These are phyloP conservation scores for Matsumurasca onukii DNA, from an alignment of 1,140 invertebrate species.

Conservation along the genomic window DNA sequence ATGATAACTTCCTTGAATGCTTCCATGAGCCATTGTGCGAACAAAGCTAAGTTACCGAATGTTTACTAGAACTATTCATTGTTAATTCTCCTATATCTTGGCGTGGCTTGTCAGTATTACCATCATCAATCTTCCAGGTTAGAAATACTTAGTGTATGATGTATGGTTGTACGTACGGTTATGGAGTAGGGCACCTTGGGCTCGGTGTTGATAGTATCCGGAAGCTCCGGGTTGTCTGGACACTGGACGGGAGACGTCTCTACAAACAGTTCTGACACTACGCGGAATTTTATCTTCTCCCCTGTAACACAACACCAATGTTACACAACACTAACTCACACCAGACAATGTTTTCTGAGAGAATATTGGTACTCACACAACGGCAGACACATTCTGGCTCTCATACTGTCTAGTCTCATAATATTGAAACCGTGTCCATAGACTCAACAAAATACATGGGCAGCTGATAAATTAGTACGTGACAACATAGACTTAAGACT, in stretches of 20 bases:
- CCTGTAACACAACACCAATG: no score
- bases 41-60: neutral
- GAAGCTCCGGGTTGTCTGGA: constrained; percentile 42
- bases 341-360: no score
- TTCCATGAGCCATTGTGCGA: neutral
- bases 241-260: constrained; percentile 74
- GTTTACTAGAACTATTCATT: neutral
- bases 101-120: neutral
- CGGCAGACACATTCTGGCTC: neutral
- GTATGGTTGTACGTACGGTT: constrained; percentile 54
- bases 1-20: neutral
- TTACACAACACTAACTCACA: no score
- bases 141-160: neutral
- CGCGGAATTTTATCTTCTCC: constrained; percentile 86
- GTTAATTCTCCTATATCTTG: neutral
- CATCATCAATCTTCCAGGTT: neutral
- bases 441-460: no score
- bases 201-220: constrained; percentile 53
- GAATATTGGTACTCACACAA: no score
- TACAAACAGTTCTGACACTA: constrained; percentile 84
- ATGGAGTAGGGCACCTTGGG: constrained; percentile 72
- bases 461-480: no score
- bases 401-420: no score
- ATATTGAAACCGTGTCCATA: no score
- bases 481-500: no score